Conservation (phyloP, 2,113 vertebrate species). For the Muscicapa adusta region DNA sequence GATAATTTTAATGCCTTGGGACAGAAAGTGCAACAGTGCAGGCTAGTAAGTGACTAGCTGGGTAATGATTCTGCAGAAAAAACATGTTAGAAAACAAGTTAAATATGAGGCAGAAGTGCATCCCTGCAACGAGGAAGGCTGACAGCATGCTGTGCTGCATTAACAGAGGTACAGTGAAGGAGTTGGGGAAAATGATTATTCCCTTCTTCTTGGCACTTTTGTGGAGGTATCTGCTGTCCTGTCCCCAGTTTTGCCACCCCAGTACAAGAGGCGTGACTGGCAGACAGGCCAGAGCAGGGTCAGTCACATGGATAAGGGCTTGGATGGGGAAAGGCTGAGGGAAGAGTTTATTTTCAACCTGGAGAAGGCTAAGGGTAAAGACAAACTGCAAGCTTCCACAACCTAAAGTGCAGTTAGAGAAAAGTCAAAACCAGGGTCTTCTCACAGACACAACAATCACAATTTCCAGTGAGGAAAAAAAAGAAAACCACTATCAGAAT, state of each 20-base stretch:
- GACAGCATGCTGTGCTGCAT: not conserved
- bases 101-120: not conserved
- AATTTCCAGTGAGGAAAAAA: not conserved
- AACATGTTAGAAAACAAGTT: not conserved
- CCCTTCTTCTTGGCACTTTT: accelerated
- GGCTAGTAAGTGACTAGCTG: not conserved
- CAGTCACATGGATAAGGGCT: not conserved
- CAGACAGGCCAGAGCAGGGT: not conserved
- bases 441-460: not conserved
- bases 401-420: not conserved
- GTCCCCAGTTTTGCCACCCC: not conserved
- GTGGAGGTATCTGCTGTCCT: not conserved
- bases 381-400: not conserved
- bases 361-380: not conserved
- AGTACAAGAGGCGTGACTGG: not conserved
- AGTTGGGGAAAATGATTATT: not conserved
- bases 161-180: not conserved
- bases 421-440: not conserved
- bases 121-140: not conserved
- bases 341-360: not conserved
- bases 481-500: not conserved
- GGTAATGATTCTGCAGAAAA: not conserved
- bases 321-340: not conserved
- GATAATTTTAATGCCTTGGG: not conserved
- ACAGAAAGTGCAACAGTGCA: not conserved